phyloP scores from a whole-genome alignment of 2,888 invertebrate genomes.

The Leucophenga montana region DNA sequence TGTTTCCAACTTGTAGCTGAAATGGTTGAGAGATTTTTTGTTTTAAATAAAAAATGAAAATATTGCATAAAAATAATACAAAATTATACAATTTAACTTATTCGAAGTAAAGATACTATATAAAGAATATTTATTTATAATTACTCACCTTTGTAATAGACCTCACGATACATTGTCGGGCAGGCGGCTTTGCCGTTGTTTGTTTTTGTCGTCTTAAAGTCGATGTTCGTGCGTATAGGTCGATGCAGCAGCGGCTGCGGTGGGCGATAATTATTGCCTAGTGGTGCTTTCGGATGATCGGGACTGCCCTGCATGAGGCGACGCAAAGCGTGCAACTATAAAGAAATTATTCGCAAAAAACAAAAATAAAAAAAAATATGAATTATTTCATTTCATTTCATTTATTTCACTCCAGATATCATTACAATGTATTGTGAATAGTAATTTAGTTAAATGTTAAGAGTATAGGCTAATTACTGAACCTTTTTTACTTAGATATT shows the following conservation, averaged over 20 bases:
- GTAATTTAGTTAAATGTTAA: too few species aligned
- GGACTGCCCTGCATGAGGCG: slow-evolving; percentile 91
- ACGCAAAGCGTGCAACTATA: slow-evolving; percentile 85
- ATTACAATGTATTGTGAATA: too few species aligned
- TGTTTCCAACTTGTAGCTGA: slow-evolving; percentile 92
- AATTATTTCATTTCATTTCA: too few species aligned
- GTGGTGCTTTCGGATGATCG: slow-evolving; percentile 88
- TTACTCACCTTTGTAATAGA: slow-evolving; percentile 88
- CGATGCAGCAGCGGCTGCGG: slow-evolving; percentile 94
- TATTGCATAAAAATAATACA: not conserved
- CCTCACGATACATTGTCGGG: slow-evolving; percentile 93
- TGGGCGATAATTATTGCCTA: slow-evolving; percentile 96
- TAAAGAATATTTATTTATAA: not conserved
- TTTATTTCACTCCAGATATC: too few species aligned
- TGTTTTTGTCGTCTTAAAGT: slow-evolving; percentile 87
- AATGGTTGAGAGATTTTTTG: slow-evolving; percentile 43
- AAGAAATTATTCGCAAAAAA: too few species aligned
- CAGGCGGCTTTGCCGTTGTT: slow-evolving; percentile 87
- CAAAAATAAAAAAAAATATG: slow-evolving; percentile 1
- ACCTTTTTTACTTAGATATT: too few species aligned
- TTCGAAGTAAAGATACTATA: too few species aligned
- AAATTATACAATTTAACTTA: too few species aligned
- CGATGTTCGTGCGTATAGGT: slow-evolving; percentile 96
- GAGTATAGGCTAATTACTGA: too few species aligned
- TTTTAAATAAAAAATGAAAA: slow-evolving; percentile 4